phyloP scores from a whole-genome alignment of 2,113 vertebrate species.

The Chiloscyllium plagiosum region DNA sequence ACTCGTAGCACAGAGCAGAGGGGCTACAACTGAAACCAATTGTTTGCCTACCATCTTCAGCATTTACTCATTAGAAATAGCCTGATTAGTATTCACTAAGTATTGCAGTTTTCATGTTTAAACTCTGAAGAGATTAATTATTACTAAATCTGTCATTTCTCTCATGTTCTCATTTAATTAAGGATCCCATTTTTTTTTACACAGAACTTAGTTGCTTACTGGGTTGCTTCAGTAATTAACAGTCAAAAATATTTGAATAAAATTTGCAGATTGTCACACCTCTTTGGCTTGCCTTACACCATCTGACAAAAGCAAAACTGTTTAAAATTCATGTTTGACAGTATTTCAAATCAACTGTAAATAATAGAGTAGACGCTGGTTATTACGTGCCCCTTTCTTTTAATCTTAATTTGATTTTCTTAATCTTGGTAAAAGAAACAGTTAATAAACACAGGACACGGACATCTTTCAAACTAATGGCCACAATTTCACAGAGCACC shows the following conservation, averaged over 20 bases:
- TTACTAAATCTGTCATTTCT: conserved; percentile 15
- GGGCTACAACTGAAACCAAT: not conserved
- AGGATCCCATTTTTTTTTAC: not conserved
- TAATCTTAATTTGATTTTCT: not conserved
- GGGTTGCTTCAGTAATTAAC: conserved; percentile 26
- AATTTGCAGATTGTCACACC: conserved; percentile 26
- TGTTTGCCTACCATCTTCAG: not conserved
- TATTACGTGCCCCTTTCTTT: not conserved
- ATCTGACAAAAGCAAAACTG: not conserved
- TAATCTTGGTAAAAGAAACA: not conserved
- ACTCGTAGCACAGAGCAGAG: not conserved
- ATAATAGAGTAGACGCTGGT: not conserved
- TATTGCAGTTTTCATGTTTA: not conserved
- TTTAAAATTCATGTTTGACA: conserved; percentile 18
- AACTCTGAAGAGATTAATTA: not conserved
- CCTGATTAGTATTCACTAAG: not conserved
- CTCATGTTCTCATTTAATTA: conserved; percentile 29
- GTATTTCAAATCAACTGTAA: conserved; percentile 25
- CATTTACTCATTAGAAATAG: not conserved
- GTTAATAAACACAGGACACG: not conserved
- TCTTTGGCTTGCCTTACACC: not conserved
- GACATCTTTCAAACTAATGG: not conserved
- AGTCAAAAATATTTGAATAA: conserved; percentile 12
- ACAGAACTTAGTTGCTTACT: not conserved
- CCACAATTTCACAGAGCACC: not conserved